Base-by-base conservation (phyloP, 2,888 invertebrate species). In the Hypolimnas misippus region DNA sequence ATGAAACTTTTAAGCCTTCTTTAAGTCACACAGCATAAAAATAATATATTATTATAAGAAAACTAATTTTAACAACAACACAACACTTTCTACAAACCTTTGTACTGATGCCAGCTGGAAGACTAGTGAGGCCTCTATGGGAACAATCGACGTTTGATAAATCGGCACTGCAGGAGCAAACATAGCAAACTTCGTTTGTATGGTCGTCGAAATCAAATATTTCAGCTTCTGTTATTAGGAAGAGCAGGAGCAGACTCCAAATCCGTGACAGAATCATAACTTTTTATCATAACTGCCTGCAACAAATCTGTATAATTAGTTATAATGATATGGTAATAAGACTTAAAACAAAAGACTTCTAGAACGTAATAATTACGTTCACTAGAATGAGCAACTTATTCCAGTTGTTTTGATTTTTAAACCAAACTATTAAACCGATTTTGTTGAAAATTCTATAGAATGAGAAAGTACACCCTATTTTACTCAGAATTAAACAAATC, bases 241-340 rank as follows among this genome's bases (percentile, higher is more conserved):
- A 71, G 33, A 82, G 67, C 67, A 85, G 68, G 63, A 86, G 73
- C 52, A 82, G 67, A 65, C 73, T 75, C 70, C 73, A 73, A 68
- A 76, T 69, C 69, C 73, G 64, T 78, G 78, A 67, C 61, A 72
- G 72, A 76, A 77, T 66, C 91, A 91, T 91, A 68, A 82, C 87
- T 81, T 77, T 75, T 77, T 84, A 70, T 78, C 90, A 90, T 89
- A 78, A 83, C 88, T 84, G 73, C 77, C 90, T 90, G 86, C 35
- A 87, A 89, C 54, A 2, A 25, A 52, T 29, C 2, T 40, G 14
- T 17, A 16, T 54, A 54, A 14, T 42, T 17, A 29, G 33, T 7
- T 16, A 16, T 0, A 38, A 14, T 38, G 5, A 25, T 25, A 5
- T 25, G 25, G n/a, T 31, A 31, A 6, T 31, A 31, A 10, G 2